Conservation (phyloP, 2,888 invertebrate genomes). For the Ophraella communa region DNA sequence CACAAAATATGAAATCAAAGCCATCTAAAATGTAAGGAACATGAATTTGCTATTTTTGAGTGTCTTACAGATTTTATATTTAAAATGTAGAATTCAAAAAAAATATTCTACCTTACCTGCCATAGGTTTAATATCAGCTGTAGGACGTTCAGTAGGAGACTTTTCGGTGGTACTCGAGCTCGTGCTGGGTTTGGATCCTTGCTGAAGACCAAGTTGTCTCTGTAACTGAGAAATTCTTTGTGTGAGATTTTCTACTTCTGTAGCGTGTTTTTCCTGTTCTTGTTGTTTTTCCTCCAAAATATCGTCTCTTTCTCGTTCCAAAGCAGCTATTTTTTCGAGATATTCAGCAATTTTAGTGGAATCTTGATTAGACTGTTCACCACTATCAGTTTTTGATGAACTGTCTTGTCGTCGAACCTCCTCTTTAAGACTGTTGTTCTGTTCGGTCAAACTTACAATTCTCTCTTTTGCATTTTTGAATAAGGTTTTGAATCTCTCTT, state of each 20-base stretch:
- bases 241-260: constrained; percentile 71
- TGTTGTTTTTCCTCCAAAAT: constrained; percentile 65
- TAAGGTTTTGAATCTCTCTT: constrained; percentile 62
- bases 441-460: constrained; percentile 75
- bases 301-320: constrained; percentile 71
- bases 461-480: constrained; percentile 77
- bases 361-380: constrained; percentile 59
- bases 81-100: no score
- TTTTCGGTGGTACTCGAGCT: constrained; percentile 70
- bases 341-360: constrained; percentile 52
- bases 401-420: constrained; percentile 58
- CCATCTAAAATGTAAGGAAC: no score
- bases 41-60: no score
- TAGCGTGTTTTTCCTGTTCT: constrained; percentile 75
- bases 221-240: constrained; percentile 64
- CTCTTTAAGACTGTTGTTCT: constrained; percentile 67
- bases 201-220: constrained; percentile 65
- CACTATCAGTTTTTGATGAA: constrained; percentile 53
- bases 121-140: constrained; percentile 95
- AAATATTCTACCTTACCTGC: constrained; percentile 73
- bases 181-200: constrained; percentile 73
- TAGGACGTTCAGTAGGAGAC: constrained; percentile 69
- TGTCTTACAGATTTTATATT: no score
- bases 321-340: constrained; percentile 68
- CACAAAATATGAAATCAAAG: no score